Percentiles rank a stretch among this genome's conserved stretches.
These are phyloP conservation scores for Rhorus exstirpatorius DNA, from an alignment of 2,888 invertebrate genomes.

Conservation along the genomic window DNA sequence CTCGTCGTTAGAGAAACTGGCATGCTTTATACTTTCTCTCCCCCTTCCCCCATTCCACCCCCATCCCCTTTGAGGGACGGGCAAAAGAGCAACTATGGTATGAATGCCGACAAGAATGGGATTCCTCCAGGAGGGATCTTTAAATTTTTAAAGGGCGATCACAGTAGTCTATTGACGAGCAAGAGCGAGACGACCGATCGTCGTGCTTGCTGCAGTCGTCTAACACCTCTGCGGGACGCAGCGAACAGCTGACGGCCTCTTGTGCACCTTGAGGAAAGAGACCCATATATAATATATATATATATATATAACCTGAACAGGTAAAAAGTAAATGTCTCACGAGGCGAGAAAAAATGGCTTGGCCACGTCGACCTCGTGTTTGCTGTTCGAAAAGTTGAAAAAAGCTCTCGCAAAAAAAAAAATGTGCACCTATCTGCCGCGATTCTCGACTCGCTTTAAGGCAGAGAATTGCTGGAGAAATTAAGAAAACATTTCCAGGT, in stretches of 20 bases:
- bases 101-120: constrained; percentile 36
- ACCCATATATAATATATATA: constrained; percentile 22
- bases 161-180: constrained; percentile 39
- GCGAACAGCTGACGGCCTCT: constrained; percentile 78
- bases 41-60: neutral
- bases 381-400: neutral
- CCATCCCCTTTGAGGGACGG: neutral
- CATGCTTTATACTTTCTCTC: constrained; percentile 8
- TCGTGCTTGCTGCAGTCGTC: constrained; percentile 27
- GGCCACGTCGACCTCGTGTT: neutral
- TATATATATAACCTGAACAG: no score
- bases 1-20: constrained; percentile 14
- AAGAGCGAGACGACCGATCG: constrained; percentile 26
- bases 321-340: constrained; percentile 53
- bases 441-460: neutral
- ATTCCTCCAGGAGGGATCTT: constrained; percentile 73
- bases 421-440: no score
- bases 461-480: neutral
- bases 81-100: constrained; percentile 25
- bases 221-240: constrained; percentile 59
- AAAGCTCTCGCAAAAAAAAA: neutral
- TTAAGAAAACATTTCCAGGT: neutral
- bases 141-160: constrained; percentile 81
- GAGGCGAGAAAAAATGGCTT: constrained; percentile 13
- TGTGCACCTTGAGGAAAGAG: constrained; percentile 67